Evolutionary conservation across 2,888 invertebrate genomes (phyloP), one percentile per base, ranked within the genome.

Genomic region (Dichetophora obliterata): DNA sequence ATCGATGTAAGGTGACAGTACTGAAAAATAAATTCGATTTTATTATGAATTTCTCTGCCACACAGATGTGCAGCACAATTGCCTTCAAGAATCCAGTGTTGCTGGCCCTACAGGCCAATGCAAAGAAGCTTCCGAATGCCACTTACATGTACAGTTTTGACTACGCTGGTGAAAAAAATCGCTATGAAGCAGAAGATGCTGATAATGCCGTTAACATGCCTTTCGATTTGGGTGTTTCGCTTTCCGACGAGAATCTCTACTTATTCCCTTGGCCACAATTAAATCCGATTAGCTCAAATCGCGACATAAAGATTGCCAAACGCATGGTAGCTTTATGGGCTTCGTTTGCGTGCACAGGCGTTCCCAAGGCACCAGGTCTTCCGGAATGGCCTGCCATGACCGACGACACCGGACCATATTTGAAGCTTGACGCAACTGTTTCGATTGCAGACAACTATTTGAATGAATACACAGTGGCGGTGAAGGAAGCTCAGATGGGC

Each of bases 221-320:
- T 50, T 90, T 90, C 80, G 87, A 89, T 73, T 87, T 90, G 83
- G 91, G 92, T 5, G 91, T 91, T 6, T 91, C 91, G 43, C 91
- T 92, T 79, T 91, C 92, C 8, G 91, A 92, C 79, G 92, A 92
- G 78, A 88, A 92, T 61, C 88, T 92, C 19, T 91, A 92, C 80
- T 83, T 92, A 22, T 92, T 92, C 84, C 89, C 89, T 31, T 89
- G 87, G 86, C 89, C 89, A 3, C 83, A 86, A 16, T 82, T 86
- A 76, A 84, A 84, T 3, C 81, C 84, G 37, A 75, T 87, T 0
- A 84, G 89, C 54, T 86, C 88, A 73, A 85, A 86, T 76, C 82
- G 85, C 3, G 91, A 91, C 74, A 80, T 86, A 8, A 85, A 85
- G 80, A 84, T 91, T 16, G 90, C 91, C 5, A 86, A 89, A 43